These are phyloP conservation scores for Orbicella faveolata DNA, from an alignment of 64 coral and sea anemone genomes.

Conservation along the genomic window DNA sequence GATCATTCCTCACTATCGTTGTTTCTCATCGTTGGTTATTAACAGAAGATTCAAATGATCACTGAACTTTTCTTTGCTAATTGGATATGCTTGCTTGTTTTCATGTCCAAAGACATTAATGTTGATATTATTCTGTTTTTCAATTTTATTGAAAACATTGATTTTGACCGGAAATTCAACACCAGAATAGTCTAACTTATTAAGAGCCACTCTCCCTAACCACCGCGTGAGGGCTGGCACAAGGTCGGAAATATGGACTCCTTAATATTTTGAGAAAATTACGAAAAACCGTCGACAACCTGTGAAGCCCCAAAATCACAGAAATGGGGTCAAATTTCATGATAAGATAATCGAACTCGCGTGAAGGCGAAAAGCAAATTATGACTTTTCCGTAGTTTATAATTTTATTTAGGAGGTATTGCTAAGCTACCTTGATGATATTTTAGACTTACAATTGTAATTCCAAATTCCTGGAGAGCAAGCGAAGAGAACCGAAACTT, in stretches of 20 bases:
- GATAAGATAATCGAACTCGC: background rate
- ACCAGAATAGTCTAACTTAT: too few species aligned
- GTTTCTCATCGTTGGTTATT: background rate
- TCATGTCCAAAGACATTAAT: conserved; percentile 15
- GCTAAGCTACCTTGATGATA: too few species aligned
- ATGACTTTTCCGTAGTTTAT: too few species aligned
- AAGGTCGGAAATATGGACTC: conserved; percentile 9
- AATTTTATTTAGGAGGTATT: too few species aligned
- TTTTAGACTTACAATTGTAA: too few species aligned
- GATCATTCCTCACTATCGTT: background rate
- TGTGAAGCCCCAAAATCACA: conserved; percentile 31
- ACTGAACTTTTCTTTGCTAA: background rate
- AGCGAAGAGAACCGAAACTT: conserved; percentile 1
- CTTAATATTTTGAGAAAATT: conserved; percentile 8
- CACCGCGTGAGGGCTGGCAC: background rate
- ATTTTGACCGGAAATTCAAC: too few species aligned
- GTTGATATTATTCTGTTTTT: conserved; percentile 18
- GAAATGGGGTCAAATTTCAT: conserved; percentile 27
- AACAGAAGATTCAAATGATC: background rate
- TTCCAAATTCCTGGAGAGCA: too few species aligned
- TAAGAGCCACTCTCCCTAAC: too few species aligned
- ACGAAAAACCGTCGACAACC: background rate
- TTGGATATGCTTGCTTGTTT: background rate
- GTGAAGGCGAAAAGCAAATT: too few species aligned
- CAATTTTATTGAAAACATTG: background rate